phyloP scores from a whole-genome alignment of 2,797 vertebrate genomes.

The Adelosebastes latens region DNA sequence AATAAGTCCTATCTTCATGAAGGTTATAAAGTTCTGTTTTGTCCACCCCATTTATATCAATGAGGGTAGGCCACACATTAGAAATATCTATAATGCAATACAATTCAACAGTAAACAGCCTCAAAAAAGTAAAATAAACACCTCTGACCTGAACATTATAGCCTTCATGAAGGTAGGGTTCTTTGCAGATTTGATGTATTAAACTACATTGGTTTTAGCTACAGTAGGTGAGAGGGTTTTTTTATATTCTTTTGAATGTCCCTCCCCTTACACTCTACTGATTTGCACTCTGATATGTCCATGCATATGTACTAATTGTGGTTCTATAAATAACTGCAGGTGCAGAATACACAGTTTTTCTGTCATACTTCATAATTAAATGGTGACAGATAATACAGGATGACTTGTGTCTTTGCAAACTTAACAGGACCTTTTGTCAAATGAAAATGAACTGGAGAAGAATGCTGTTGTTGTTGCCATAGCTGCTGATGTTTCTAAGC shows the following conservation, averaged over 20 bases:
- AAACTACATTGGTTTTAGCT: too few species aligned
- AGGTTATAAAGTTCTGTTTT: too few species aligned
- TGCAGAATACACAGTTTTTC: neutral
- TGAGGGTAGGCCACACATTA: too few species aligned
- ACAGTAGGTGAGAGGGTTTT: too few species aligned
- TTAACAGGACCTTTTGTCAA: neutral
- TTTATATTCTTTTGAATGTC: neutral
- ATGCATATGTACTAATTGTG: neutral
- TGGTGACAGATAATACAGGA: neutral
- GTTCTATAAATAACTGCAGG: neutral
- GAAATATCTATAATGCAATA: too few species aligned
- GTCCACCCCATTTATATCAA: too few species aligned
- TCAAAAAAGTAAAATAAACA: too few species aligned
- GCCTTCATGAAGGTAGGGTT: too few species aligned
- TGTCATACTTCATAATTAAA: neutral
- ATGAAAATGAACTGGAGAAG: slow-evolving; percentile 9
- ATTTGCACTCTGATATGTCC: neutral
- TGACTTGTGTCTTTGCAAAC: slow-evolving; percentile 7
- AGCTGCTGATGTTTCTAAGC: slow-evolving; percentile 41
- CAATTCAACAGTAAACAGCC: too few species aligned
- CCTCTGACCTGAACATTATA: too few species aligned
- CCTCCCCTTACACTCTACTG: neutral
- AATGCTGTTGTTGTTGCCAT: slow-evolving; percentile 49
- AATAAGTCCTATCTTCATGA: too few species aligned
- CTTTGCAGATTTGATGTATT: too few species aligned